These are phyloP conservation scores for Temnothorax nylanderi DNA, from an alignment of 1,140 invertebrate species.

Conservation along the genomic window DNA sequence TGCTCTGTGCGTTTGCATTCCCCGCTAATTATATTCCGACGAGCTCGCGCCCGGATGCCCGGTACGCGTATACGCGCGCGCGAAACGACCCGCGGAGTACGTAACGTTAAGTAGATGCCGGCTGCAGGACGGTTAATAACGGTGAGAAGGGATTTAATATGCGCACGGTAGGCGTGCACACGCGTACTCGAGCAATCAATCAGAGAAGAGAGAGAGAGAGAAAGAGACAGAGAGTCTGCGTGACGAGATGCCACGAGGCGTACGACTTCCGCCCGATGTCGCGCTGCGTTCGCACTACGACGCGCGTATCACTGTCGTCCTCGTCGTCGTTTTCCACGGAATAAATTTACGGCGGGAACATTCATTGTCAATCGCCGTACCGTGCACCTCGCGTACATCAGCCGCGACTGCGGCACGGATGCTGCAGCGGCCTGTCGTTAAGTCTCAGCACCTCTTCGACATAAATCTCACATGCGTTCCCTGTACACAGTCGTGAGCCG, in stretches of 20 bases:
- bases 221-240: background rate
- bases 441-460: constrained; percentile 31
- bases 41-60: constrained; percentile 30
- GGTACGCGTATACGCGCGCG: constrained; percentile 4
- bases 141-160: constrained; percentile 73
- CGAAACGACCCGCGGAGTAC: constrained; percentile 38
- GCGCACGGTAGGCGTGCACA: constrained; percentile 58
- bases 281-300: background rate
- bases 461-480: constrained; percentile 46
- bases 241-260: constrained; percentile 39
- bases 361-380: constrained; percentile 52
- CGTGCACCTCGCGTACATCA: constrained; percentile 7
- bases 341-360: constrained; percentile 58
- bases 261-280: constrained; percentile 51
- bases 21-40: constrained; percentile 51
- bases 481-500: background rate
- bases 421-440: constrained; percentile 43
- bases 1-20: background rate
- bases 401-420: background rate
- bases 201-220: constrained; percentile 30
- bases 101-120: constrained; percentile 66
- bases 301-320: constrained; percentile 34
- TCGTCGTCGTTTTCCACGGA: constrained; percentile 57
- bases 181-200: constrained; percentile 69
- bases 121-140: constrained; percentile 64